Percentiles rank a stretch among this genome's conserved stretches.
These are phyloP conservation scores for Apeltes quadracus DNA, from an alignment of 2,113 vertebrate genomes.

Conservation along the genomic window DNA sequence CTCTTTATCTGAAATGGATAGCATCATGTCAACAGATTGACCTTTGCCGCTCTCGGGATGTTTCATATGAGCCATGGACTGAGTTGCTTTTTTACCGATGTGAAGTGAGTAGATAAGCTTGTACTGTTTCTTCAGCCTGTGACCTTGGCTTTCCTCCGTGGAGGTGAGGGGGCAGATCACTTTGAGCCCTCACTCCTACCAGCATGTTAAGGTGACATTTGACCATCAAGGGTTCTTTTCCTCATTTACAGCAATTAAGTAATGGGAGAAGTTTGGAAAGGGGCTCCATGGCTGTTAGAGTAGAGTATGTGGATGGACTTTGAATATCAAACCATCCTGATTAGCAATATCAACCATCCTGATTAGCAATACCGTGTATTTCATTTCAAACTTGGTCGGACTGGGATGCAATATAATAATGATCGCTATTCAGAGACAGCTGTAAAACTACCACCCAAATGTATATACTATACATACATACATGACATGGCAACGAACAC, in stretches of 20 bases:
- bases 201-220: constrained; percentile 36
- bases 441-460: background rate
- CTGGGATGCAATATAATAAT: background rate
- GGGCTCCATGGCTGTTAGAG: background rate
- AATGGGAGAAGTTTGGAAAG: constrained; percentile 6
- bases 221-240: constrained; percentile 61
- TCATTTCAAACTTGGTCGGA: constrained; percentile 19
- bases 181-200: constrained; percentile 30
- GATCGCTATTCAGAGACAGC: background rate
- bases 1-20: constrained; percentile 17
- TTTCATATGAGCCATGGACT: constrained; percentile 25
- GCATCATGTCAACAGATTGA: constrained; percentile 3
- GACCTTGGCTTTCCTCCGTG: constrained; percentile 65
- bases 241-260: constrained; percentile 71
- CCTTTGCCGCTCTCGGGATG: background rate
- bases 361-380: constrained; percentile 41
- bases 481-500: background rate
- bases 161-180: constrained; percentile 1
- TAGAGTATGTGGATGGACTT: constrained; percentile 4
- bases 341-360: constrained; percentile 34
- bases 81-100: constrained; percentile 39
- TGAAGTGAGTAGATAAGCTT: constrained; percentile 49
- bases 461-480: background rate
- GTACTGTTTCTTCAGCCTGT: constrained; percentile 35
- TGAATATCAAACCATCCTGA: constrained; percentile 49